These are phyloP conservation scores for Pogonognathellus flavescens DNA, from an alignment of 1,140 invertebrate genomes.

Conservation along the genomic window DNA sequence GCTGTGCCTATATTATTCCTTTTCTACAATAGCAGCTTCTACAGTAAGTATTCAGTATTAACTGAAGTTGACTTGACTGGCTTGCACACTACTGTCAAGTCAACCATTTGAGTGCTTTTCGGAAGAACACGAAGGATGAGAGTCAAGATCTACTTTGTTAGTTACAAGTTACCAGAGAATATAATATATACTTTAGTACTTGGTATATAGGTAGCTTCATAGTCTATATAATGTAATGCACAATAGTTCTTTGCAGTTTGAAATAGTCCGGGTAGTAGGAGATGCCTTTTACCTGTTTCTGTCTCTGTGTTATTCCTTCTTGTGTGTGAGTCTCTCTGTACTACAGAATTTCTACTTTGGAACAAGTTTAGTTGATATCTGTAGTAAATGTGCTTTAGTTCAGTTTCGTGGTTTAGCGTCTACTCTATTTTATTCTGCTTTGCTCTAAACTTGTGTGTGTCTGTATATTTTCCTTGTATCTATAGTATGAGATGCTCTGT, in stretches of 20 bases:
- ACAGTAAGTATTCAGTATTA: background rate
- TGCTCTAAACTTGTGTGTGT: too few species aligned
- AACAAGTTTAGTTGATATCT: too few species aligned
- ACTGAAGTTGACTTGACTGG: conserved; percentile 13
- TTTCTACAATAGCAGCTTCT: too few species aligned
- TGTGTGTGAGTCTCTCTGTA: background rate
- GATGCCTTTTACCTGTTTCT: too few species aligned
- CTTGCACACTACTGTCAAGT: conserved; percentile 12
- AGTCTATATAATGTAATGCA: background rate
- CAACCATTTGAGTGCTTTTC: conserved; percentile 32
- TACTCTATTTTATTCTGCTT: conserved; percentile 24
- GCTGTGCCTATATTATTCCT: too few species aligned
- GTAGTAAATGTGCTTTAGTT: background rate
- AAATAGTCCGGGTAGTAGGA: too few species aligned
- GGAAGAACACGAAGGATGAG: conserved; percentile 23
- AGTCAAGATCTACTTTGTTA: conserved; percentile 37
- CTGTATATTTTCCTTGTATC: too few species aligned
- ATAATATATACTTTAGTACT: too few species aligned
- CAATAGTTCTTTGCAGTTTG: too few species aligned
- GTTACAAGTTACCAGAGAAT: background rate
- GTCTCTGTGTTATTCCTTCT: background rate
- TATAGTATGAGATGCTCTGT: too few species aligned
- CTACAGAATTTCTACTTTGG: too few species aligned
- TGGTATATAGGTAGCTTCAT: background rate
- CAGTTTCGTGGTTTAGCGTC: conserved; percentile 29